Conservation (phyloP, 2,888 invertebrate genomes). For the Trachelus stipa region DNA sequence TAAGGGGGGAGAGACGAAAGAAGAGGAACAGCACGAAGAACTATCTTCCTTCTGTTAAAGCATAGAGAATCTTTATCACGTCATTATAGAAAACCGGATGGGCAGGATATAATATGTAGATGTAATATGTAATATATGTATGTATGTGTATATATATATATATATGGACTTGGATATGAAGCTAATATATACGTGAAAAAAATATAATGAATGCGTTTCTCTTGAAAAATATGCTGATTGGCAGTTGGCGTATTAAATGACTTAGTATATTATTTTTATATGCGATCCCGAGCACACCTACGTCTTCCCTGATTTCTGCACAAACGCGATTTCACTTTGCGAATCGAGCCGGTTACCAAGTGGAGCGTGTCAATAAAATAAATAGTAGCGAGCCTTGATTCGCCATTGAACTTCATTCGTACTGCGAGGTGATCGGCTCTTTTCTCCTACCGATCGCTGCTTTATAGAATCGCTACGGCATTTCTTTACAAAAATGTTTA, state of each 20-base stretch:
- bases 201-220: background rate
- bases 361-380: conserved; percentile 47
- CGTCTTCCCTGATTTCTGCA: background rate
- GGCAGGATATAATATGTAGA: background rate
- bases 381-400: conserved; percentile 35
- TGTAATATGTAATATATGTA: background rate
- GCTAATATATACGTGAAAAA: background rate
- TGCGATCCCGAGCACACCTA: background rate
- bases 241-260: background rate
- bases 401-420: conserved; percentile 47
- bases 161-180: background rate
- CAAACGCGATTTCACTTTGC: background rate
- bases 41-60: background rate
- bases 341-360: conserved; percentile 32
- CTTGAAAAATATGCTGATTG: background rate
- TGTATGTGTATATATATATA: background rate
- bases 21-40: background rate
- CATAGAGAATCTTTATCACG: background rate
- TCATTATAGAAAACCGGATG: background rate
- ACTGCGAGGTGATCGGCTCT: background rate
- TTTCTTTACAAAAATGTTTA: background rate
- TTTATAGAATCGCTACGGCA: background rate
- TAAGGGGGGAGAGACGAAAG: background rate
- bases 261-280: background rate
- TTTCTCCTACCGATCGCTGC: background rate